Conservation (phyloP, 2,113 vertebrate genomes). For the Dicaeum eximium region DNA sequence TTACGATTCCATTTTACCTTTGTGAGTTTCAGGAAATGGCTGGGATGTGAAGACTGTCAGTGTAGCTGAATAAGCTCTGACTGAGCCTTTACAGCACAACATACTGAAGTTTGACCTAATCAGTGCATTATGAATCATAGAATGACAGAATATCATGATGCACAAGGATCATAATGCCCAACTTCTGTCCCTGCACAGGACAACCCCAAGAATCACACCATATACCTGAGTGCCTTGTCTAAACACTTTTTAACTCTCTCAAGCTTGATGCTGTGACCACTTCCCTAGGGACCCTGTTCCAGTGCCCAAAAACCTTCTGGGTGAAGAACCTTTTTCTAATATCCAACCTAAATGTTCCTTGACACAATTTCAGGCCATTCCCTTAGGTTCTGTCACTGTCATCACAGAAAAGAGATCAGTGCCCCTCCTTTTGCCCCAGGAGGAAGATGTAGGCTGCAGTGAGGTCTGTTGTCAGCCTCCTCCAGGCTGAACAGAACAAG, state of each 20-base stretch:
- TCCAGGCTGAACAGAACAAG: not conserved
- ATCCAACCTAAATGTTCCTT: rapidly evolving
- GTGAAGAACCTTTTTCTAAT: not conserved
- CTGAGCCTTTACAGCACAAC: not conserved
- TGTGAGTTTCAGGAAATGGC: not conserved
- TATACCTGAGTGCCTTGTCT: not conserved
- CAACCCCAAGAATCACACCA: not conserved
- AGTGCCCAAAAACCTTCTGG: not conserved
- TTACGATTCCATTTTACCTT: not conserved
- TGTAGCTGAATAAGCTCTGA: not conserved
- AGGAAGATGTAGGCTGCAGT: not conserved
- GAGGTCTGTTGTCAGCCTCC: not conserved
- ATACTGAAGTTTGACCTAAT: not conserved
- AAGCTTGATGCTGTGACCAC: not conserved
- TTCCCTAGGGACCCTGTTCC: too few species aligned
- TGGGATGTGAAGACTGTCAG: not conserved
- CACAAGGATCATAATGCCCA: not conserved
- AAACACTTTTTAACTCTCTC: not conserved
- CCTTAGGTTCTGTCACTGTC: not conserved
- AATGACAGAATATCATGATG: not conserved
- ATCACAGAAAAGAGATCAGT: not conserved
- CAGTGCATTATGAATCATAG: not conserved
- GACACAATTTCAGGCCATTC: not conserved
- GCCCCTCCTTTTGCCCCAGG: rapidly evolving
- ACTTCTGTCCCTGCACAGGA: not conserved